phyloP scores from a whole-genome alignment of 37 sponge, comb jelly and placozoan genomes.

The Ephydatia muelleri region DNA sequence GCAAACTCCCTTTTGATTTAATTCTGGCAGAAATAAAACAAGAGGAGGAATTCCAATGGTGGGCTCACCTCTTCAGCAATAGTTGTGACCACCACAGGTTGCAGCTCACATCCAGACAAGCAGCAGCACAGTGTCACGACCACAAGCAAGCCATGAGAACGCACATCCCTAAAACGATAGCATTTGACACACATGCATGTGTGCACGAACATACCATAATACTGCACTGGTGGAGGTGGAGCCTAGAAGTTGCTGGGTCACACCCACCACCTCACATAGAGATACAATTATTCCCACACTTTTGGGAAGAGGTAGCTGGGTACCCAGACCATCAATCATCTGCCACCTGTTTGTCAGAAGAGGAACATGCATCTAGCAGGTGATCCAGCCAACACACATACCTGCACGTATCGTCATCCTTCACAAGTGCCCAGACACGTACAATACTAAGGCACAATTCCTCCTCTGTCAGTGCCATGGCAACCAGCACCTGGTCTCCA shows the following conservation, averaged over 20 bases:
- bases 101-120: neutral
- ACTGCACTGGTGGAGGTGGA: neutral
- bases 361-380: no score
- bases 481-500: neutral
- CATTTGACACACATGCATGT: neutral
- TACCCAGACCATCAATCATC: neutral
- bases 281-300: neutral
- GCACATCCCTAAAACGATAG: neutral
- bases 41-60: neutral
- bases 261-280: neutral
- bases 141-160: neutral
- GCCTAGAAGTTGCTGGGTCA: neutral
- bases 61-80: neutral
- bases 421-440: neutral
- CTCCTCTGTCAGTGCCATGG: neutral
- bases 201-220: neutral
- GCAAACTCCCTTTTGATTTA: neutral
- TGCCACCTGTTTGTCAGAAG: neutral
- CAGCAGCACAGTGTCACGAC: neutral
- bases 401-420: neutral
- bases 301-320: neutral
- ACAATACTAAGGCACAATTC: neutral
- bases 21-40: neutral
- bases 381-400: neutral
- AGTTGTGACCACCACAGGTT: neutral